These are phyloP conservation scores for Caenorhabditis zanzibari DNA, from an alignment of 2,888 invertebrate species.

Conservation along the genomic window DNA sequence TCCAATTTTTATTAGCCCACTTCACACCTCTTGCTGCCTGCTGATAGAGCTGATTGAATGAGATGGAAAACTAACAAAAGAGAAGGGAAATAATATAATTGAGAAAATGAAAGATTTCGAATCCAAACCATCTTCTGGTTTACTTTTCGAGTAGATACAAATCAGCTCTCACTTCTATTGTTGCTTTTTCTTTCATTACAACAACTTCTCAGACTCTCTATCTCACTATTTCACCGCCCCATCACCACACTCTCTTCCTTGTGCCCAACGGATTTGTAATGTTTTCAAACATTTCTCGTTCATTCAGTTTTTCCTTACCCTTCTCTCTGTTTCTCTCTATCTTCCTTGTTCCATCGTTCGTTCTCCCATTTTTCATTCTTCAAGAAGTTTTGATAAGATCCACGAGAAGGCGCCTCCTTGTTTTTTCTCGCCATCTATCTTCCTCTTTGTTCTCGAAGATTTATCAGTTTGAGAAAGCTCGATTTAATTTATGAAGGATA, in stretches of 20 bases:
- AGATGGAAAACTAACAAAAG: background rate
- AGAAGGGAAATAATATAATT: background rate
- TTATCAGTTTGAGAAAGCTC: background rate
- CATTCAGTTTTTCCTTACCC: constrained; percentile 50
- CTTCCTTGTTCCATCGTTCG: constrained; percentile 8
- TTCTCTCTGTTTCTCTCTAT: constrained; percentile 25
- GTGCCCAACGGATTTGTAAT: constrained; percentile 65
- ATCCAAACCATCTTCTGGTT: background rate
- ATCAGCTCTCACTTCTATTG: constrained; percentile 34
- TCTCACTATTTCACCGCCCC: constrained; percentile 61
- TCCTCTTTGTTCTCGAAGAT: background rate
- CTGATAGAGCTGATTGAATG: constrained; percentile 49
- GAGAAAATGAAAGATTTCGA: background rate
- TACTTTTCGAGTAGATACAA: constrained; percentile 26
- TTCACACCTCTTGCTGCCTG: constrained; percentile 55
- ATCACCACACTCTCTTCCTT: constrained; percentile 55
- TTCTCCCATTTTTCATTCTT: constrained; percentile 5
- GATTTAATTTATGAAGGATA: background rate
- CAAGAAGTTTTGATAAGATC: constrained; percentile 21
- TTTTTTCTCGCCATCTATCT: constrained; percentile 16
- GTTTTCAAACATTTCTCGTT: constrained; percentile 67
- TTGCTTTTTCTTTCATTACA: constrained; percentile 65
- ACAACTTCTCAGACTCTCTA: constrained; percentile 50
- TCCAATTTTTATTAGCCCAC: constrained; percentile 56
- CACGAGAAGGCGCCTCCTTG: background rate